Evolutionary conservation across 2,113 vertebrate species (phyloP).

Genomic region (Gila orcuttii): DNA sequence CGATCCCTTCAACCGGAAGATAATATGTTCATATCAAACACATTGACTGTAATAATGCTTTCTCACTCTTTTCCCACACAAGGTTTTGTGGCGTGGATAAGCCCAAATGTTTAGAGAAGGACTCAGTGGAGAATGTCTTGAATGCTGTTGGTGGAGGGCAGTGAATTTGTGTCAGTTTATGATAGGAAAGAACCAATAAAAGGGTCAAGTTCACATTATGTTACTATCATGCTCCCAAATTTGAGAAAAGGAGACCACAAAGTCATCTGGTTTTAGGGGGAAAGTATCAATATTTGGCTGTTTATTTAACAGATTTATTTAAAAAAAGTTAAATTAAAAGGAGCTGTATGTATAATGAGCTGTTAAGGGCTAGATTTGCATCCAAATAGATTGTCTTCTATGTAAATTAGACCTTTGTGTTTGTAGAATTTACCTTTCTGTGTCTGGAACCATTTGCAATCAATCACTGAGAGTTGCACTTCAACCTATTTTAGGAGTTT

Average conservation of each 20-base stretch:
- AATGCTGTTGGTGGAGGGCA: slow-evolving; percentile 6
- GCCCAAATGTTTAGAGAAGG: slow-evolving; percentile 26
- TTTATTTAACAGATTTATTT: too few relatives aligned
- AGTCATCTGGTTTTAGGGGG: background rate
- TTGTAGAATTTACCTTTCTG: background rate
- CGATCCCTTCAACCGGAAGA: background rate
- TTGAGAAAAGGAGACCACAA: background rate
- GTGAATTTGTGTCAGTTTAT: background rate
- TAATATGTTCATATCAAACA: background rate
- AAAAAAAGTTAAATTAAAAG: background rate
- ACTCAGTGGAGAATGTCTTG: slow-evolving; percentile 4
- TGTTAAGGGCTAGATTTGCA: background rate
- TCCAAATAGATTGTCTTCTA: background rate
- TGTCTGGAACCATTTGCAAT: background rate
- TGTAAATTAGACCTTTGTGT: slow-evolving; percentile 27
- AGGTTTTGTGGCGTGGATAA: slow-evolving; percentile 5
- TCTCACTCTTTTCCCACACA: background rate
- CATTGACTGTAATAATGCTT: background rate
- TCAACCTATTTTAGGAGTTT: too few relatives aligned
- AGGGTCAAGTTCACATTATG: background rate
- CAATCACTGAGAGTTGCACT: background rate
- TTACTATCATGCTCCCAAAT: background rate
- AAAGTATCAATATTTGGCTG: background rate
- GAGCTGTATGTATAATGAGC: background rate
- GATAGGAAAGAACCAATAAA: background rate